Percentiles rank a stretch among this genome's conserved stretches.
phyloP scores from a whole-genome alignment of 2,797 vertebrate genomes.

The Sus cebifrons region DNA sequence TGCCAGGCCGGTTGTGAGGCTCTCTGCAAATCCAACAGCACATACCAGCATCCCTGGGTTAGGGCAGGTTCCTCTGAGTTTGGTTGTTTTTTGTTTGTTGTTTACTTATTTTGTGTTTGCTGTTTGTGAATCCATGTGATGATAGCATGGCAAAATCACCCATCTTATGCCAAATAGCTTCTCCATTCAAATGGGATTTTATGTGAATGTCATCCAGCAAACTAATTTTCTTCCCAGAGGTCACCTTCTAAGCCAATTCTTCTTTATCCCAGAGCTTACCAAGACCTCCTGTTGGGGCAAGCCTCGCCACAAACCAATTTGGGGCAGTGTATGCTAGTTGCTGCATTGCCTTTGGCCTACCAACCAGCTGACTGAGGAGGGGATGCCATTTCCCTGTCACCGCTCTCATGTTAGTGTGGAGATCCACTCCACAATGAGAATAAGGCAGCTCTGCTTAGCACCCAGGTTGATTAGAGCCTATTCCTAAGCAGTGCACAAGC shows the following conservation, averaged over 20 bases:
- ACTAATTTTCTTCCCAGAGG: background rate
- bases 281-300: background rate
- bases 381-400: background rate
- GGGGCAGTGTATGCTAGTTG: background rate
- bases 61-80: background rate
- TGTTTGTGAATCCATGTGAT: constrained; percentile 17
- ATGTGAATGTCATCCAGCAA: background rate
- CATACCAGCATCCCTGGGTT: background rate
- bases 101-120: background rate
- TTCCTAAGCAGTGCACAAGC: background rate
- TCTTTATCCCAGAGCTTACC: background rate
- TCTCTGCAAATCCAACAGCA: background rate
- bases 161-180: background rate
- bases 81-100: background rate
- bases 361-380: background rate
- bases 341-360: background rate
- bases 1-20: background rate
- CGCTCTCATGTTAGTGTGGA: background rate
- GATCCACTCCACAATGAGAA: background rate
- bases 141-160: background rate
- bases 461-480: background rate
- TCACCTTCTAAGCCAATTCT: constrained; percentile 31
- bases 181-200: constrained; percentile 40
- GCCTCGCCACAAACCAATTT: background rate
- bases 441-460: background rate